A percentile compares a stretch with the other conserved stretches of the same genome.
phyloP scores from a whole-genome alignment of 2,113 vertebrate genomes.

The Sorex fumeus region DNA sequence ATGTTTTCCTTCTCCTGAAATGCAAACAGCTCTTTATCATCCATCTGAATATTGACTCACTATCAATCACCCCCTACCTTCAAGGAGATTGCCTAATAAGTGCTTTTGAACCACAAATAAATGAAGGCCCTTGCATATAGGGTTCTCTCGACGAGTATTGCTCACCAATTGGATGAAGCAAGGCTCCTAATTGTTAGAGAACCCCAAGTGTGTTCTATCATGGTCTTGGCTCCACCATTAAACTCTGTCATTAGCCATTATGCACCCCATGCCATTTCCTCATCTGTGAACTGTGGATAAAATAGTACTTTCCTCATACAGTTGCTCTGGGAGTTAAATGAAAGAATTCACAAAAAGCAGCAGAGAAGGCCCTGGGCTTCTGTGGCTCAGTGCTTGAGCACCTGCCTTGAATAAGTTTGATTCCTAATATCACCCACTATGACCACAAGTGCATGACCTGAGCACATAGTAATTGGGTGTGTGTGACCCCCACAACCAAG shows the following conservation, averaged over 20 bases:
- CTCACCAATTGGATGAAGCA: not conserved
- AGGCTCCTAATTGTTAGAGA: not conserved
- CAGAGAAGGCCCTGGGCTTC: too few species aligned
- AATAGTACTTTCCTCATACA: not conserved
- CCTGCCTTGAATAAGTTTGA: too few species aligned
- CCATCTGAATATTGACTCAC: not conserved
- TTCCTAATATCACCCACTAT: too few species aligned
- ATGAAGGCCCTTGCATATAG: not conserved
- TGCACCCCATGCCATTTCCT: not conserved
- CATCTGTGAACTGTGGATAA: slow-evolving; percentile 9
- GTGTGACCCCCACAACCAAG: too few species aligned
- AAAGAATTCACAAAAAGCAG: not conserved
- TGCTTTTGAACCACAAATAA: not conserved
- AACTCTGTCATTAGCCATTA: not conserved
- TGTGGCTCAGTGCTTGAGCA: too few species aligned
- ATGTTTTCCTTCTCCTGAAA: not conserved
- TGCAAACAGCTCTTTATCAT: not conserved
- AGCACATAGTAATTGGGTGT: too few species aligned
- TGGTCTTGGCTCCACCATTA: not conserved
- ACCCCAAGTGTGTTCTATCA: not conserved
- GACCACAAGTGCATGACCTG: too few species aligned
- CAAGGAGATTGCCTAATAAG: not conserved
- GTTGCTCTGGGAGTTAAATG: not conserved
- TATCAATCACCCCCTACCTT: not conserved
- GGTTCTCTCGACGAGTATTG: not conserved